A percentile compares a stretch with the other conserved stretches of the same genome.
These are phyloP conservation scores for Anniella stebbinsi DNA, from an alignment of 2,797 vertebrate genomes.

Conservation along the genomic window DNA sequence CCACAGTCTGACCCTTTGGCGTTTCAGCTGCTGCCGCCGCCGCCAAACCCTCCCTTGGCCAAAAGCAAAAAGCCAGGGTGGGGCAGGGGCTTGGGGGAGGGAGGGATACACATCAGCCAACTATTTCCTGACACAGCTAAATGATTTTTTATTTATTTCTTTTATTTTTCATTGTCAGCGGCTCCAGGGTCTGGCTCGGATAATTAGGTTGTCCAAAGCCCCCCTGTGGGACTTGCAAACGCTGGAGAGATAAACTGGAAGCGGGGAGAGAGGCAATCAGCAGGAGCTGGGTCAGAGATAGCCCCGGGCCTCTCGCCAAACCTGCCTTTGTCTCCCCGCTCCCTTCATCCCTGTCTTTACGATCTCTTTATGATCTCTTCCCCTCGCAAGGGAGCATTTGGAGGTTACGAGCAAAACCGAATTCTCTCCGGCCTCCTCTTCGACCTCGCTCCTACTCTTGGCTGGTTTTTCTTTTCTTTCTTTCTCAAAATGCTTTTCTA, in stretches of 20 bases:
- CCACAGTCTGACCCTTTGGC: neutral
- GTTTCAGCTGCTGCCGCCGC: neutral
- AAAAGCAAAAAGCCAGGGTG: neutral
- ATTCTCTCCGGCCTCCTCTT: neutral
- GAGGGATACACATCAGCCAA: neutral
- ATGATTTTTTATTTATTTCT: neutral
- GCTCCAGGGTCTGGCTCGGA: neutral
- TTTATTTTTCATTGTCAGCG: neutral
- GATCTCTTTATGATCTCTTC: neutral
- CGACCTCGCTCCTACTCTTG: neutral
- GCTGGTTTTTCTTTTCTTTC: too few species aligned
- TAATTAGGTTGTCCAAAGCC: too few species aligned
- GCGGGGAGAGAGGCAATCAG: neutral
- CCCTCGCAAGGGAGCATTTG: neutral
- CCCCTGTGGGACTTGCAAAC: too few species aligned
- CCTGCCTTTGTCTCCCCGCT: neutral
- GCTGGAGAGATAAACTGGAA: neutral
- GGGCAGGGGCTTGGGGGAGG: neutral
- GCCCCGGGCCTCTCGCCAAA: neutral
- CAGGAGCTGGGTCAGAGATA: neutral
- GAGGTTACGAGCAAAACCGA: neutral
- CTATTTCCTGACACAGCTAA: slow-evolving; percentile 33
- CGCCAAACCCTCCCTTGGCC: neutral
- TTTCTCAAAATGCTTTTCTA: too few species aligned
- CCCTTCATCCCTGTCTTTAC: neutral